Percentiles rank a stretch among this genome's conserved stretches.
Conservation (phyloP, 2,888 invertebrate species). For the Metopia argyrocephala region DNA sequence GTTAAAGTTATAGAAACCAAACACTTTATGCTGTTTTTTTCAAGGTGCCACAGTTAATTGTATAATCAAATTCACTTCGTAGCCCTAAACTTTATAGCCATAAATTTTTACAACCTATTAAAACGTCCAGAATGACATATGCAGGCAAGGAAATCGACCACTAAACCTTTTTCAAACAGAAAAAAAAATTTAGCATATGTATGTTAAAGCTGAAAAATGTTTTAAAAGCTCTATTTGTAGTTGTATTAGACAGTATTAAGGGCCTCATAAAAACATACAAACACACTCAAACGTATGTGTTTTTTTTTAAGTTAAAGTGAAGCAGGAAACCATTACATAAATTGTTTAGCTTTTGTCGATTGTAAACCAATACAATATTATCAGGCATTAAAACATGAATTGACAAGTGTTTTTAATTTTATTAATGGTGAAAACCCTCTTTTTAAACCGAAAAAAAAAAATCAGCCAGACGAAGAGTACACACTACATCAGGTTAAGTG, state of each 20-base stretch:
- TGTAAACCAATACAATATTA: slow-evolving; percentile 61
- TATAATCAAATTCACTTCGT: not conserved
- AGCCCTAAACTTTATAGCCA: slow-evolving; percentile 2
- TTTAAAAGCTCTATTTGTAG: slow-evolving; percentile 40
- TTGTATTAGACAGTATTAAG: slow-evolving; percentile 12
- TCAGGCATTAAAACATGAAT: slow-evolving; percentile 59
- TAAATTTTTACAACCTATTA: not conserved
- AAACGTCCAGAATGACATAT: slow-evolving; percentile 12
- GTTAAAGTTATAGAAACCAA: too few species aligned
- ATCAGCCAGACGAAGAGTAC: not conserved
- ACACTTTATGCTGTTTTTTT: not conserved
- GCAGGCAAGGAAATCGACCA: not conserved
- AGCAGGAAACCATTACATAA: slow-evolving; percentile 55
- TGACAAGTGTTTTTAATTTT: slow-evolving; percentile 64
- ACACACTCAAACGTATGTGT: not conserved
- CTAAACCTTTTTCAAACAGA: slow-evolving; percentile 35
- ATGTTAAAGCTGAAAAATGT: slow-evolving; percentile 23
- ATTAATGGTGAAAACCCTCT: slow-evolving; percentile 57
- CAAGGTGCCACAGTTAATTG: not conserved
- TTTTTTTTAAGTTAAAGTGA: not conserved
- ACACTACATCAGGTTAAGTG: slow-evolving; percentile 1
- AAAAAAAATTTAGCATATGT: slow-evolving; percentile 31
- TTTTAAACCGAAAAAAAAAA: slow-evolving; percentile 7
- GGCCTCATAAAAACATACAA: slow-evolving; percentile 29
- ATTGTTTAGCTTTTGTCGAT: slow-evolving; percentile 57